These are phyloP conservation scores for Hyles vespertilio DNA, from an alignment of 1,140 invertebrate species.

Conservation along the genomic window DNA sequence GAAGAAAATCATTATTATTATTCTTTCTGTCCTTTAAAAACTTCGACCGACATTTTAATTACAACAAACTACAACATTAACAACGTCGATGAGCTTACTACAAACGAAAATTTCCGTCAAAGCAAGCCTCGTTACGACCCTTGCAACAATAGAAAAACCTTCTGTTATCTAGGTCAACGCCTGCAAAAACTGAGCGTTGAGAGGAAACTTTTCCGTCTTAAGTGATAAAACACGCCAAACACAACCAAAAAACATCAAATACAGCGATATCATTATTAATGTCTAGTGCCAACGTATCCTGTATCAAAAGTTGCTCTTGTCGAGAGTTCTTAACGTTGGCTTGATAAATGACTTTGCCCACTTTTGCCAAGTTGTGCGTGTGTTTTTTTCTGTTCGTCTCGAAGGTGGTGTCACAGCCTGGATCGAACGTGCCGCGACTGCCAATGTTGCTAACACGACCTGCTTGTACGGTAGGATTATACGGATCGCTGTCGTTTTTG, in stretches of 20 bases:
- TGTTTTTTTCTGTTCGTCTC: conserved; percentile 37
- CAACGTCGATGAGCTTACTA: too few species aligned
- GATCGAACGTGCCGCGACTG: conserved; percentile 46
- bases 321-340: conserved; percentile 68
- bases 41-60: too few species aligned
- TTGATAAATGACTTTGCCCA: conserved; percentile 72
- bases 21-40: too few species aligned
- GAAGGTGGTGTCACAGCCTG: conserved; percentile 38
- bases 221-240: conserved; percentile 66
- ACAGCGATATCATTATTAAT: conserved; percentile 73
- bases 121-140: too few species aligned
- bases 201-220: conserved; percentile 41
- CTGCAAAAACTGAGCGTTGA: conserved; percentile 35
- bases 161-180: conserved; percentile 25
- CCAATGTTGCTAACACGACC: conserved; percentile 42
- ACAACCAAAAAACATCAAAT: conserved; percentile 62
- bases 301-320: conserved; percentile 71
- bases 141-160: conserved; percentile 17
- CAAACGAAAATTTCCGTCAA: too few species aligned
- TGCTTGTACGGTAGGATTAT: conserved; percentile 27
- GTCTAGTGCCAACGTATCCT: conserved; percentile 64
- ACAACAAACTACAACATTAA: too few species aligned
- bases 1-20: too few species aligned
- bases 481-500: conserved; percentile 26
- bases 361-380: conserved; percentile 59